phyloP scores from a whole-genome alignment of 2,888 invertebrate species.

The Halictus quadricinctus region DNA sequence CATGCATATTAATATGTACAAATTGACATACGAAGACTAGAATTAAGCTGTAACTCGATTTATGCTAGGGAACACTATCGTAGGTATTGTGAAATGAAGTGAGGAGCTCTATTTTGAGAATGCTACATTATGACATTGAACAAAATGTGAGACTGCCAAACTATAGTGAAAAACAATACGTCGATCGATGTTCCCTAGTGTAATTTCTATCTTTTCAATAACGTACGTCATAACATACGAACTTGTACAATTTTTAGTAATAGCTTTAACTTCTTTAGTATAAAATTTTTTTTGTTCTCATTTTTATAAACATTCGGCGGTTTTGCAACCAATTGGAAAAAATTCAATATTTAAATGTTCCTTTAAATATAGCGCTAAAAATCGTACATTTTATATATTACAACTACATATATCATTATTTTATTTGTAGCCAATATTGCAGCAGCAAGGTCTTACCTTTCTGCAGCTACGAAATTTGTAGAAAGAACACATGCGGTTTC shows the following conservation, averaged over 20 bases:
- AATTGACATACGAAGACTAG: neutral
- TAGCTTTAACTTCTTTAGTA: neutral
- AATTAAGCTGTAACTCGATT: neutral
- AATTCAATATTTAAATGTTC: no score
- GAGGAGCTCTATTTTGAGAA: neutral
- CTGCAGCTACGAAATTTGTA: conserved; percentile 90
- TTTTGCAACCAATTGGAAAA: no score
- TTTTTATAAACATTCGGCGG: no score
- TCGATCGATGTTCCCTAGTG: neutral
- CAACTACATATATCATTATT: neutral
- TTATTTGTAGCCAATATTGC: conserved; percentile 88
- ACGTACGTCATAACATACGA: neutral
- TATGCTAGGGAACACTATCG: neutral
- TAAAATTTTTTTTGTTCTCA: neutral
- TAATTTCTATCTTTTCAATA: neutral
- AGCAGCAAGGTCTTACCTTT: conserved; percentile 92
- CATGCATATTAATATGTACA: neutral
- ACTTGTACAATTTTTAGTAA: neutral
- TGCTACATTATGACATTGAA: neutral
- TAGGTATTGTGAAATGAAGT: neutral
- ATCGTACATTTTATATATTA: neutral
- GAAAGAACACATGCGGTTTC: conserved; percentile 94
- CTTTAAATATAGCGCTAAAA: neutral
- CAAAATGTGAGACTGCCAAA: neutral
- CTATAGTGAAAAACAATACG: neutral